Evolutionary conservation across 2,113 vertebrate species (phyloP).

Genomic region (Macaca nemestrina): DNA sequence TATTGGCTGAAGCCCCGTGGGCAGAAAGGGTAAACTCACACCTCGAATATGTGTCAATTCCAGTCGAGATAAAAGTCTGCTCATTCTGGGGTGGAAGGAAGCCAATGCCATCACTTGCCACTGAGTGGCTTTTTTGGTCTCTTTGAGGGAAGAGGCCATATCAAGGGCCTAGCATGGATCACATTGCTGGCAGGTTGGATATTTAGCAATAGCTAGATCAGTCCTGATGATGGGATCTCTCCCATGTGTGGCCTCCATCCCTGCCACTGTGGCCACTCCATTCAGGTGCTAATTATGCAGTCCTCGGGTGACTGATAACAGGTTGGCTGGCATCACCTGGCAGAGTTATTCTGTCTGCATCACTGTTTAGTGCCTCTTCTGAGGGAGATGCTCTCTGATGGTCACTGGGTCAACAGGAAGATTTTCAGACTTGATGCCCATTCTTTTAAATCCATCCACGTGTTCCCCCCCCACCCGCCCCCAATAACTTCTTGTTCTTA

Average conservation of each 20-base stretch:
- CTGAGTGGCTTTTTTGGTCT: neutral
- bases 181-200: neutral
- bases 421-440: neutral
- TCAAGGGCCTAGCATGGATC: neutral
- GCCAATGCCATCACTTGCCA: neutral
- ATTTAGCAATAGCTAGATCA: neutral
- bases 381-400: neutral
- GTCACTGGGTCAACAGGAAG: neutral
- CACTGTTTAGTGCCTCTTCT: neutral
- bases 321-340: neutral
- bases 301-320: neutral
- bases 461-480: neutral
- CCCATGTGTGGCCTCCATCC: neutral
- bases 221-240: too few relatives aligned
- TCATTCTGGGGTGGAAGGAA: neutral
- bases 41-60: neutral
- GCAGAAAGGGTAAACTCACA: neutral
- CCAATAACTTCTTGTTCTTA: neutral
- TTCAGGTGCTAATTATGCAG: too few relatives aligned
- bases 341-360: neutral
- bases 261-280: neutral
- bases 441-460: neutral
- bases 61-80: neutral
- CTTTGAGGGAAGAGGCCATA: neutral
- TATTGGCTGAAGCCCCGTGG: neutral